These are phyloP conservation scores for Pedicia rivosa DNA, from an alignment of 2,888 invertebrate species.

Conservation along the genomic window DNA sequence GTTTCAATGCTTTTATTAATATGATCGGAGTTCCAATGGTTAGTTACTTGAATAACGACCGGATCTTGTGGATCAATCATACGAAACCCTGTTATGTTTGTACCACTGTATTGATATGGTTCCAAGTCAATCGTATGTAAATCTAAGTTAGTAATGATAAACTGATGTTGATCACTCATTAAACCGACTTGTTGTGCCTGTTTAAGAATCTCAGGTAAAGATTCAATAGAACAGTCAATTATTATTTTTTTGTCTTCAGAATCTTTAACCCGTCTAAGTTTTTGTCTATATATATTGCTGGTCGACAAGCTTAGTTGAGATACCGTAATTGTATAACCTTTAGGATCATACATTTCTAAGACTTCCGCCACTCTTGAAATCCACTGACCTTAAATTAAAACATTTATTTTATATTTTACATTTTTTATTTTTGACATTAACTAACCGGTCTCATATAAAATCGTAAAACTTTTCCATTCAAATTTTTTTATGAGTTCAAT, in stretches of 20 bases:
- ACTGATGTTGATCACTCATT: constrained; percentile 61
- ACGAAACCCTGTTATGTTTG: constrained; percentile 62
- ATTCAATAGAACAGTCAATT: constrained; percentile 51
- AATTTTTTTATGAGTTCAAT: constrained; percentile 51
- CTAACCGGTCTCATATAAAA: constrained; percentile 76
- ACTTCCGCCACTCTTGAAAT: constrained; percentile 55
- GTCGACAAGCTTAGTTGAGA: constrained; percentile 45
- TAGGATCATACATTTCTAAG: constrained; percentile 45
- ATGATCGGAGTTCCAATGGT: constrained; percentile 10
- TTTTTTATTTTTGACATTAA: too few species aligned
- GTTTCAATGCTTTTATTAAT: too few species aligned
- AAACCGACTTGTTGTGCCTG: constrained; percentile 72
- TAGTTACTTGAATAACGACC: constrained; percentile 34
- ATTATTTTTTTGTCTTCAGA: constrained; percentile 53
- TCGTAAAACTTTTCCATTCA: constrained; percentile 74
- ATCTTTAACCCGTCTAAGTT: constrained; percentile 53
- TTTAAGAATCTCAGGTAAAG: constrained; percentile 38
- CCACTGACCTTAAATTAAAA: constrained; percentile 36
- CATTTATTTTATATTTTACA: too few species aligned
- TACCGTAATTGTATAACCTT: constrained; percentile 39
- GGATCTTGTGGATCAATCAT: constrained; percentile 43
- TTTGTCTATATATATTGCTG: constrained; percentile 49
- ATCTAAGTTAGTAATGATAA: constrained; percentile 65
- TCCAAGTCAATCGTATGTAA: constrained; percentile 65
- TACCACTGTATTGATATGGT: constrained; percentile 61